Percentiles rank a stretch among this genome's conserved stretches.
Conservation (phyloP, 2,113 vertebrate genomes). For the Paramormyrops kingsleyae region DNA sequence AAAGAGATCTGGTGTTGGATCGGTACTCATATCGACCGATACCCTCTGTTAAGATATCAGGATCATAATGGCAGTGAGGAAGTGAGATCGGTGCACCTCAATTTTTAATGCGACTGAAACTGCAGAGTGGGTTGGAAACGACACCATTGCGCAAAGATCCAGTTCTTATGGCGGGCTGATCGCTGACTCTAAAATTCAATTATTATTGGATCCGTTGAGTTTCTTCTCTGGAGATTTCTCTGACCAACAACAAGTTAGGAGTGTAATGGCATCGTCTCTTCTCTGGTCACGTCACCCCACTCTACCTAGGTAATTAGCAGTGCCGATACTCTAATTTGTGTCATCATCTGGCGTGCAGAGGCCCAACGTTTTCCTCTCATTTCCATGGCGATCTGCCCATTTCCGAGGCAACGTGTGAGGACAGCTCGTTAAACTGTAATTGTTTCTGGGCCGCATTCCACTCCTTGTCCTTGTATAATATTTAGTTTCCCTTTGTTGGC, state of each 20-base stretch:
- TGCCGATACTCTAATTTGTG: conserved; percentile 6
- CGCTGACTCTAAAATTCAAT: neutral
- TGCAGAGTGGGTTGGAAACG: neutral
- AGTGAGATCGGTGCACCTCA: neutral
- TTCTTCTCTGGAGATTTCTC: neutral
- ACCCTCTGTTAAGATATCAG: too few species aligned
- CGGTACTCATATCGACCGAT: too few species aligned
- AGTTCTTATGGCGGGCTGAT: neutral
- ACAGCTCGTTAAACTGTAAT: neutral
- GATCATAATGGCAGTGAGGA: too few species aligned
- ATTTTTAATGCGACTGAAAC: neutral
- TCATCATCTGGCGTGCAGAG: neutral
- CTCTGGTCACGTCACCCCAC: neutral
- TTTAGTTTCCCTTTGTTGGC: neutral
- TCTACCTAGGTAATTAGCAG: neutral
- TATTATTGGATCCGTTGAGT: neutral
- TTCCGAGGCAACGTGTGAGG: neutral
- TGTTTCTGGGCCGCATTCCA: neutral
- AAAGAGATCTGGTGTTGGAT: too few species aligned
- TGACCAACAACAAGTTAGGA: neutral
- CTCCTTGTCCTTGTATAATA: neutral
- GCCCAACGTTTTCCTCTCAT: neutral
- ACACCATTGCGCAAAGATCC: neutral
- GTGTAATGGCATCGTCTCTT: too few species aligned
- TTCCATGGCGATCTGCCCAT: neutral